Percentiles rank a stretch among this genome's conserved stretches.
Evolutionary conservation across 1,140 invertebrate genomes (phyloP).

Genomic region (Antheraea mylitta): DNA sequence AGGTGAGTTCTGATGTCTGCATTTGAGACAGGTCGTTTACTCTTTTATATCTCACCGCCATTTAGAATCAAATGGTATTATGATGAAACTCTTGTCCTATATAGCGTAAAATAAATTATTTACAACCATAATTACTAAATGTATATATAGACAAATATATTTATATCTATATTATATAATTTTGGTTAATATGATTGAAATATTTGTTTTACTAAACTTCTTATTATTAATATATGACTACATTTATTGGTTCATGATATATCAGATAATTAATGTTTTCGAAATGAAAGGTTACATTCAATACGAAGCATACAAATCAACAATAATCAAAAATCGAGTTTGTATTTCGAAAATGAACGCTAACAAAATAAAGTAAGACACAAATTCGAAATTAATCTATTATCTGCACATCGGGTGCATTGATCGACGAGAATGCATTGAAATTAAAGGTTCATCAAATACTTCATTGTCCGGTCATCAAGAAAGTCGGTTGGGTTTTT

Average conservation of each 20-base stretch:
- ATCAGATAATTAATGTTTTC: background rate
- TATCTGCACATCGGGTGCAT: background rate
- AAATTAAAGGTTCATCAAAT: background rate
- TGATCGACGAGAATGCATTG: background rate
- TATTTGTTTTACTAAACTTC: too few relatives aligned
- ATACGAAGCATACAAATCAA: background rate
- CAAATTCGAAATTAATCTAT: background rate
- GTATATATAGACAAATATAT: too few relatives aligned
- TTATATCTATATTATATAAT: too few relatives aligned
- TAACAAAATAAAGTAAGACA: background rate
- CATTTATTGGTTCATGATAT: background rate
- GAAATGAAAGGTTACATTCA: background rate
- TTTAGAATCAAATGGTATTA: too few relatives aligned
- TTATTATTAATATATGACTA: too few relatives aligned
- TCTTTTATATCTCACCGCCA: too few relatives aligned
- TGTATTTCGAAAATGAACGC: background rate
- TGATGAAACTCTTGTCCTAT: too few relatives aligned
- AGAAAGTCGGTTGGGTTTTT: background rate
- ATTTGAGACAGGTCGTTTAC: too few relatives aligned
- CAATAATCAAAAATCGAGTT: background rate
- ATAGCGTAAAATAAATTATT: too few relatives aligned
- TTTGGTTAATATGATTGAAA: too few relatives aligned
- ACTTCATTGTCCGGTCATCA: background rate
- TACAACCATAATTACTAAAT: too few relatives aligned
- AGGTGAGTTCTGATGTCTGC: too few relatives aligned